Evolutionary conservation across 2,113 vertebrate genomes (phyloP).

Genomic region (Laterallus jamaicensis): DNA sequence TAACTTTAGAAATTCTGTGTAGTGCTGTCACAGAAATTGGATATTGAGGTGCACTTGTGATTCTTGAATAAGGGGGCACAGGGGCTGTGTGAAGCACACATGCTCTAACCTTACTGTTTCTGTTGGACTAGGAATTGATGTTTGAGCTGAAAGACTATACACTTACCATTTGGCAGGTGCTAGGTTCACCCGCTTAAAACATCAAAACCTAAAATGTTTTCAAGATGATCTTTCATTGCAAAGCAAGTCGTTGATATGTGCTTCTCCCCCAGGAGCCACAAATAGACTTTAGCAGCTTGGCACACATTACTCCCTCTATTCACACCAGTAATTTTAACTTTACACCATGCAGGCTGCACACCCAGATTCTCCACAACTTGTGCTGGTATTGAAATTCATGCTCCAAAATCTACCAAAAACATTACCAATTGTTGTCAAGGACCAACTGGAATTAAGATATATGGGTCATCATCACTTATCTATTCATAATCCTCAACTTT

Average conservation of each 20-base stretch:
- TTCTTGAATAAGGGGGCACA: neutral
- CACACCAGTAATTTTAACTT: neutral
- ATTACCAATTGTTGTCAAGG: neutral
- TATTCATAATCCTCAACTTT: neutral
- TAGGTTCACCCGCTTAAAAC: neutral
- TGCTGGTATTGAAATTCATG: neutral
- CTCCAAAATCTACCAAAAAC: neutral
- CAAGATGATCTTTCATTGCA: too few relatives aligned
- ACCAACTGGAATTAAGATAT: neutral
- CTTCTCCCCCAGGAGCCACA: neutral
- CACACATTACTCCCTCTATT: neutral
- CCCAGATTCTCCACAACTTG: neutral
- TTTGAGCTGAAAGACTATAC: neutral
- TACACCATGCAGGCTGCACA: rapidly evolving
- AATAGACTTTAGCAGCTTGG: neutral
- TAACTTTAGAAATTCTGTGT: too few relatives aligned
- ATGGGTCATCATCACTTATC: neutral
- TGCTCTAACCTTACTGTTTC: neutral
- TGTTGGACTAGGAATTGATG: neutral
- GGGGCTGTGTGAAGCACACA: neutral
- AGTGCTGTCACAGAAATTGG: rapidly evolving
- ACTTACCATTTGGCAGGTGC: rapidly evolving
- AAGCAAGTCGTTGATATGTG: neutral
- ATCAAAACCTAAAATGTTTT: neutral
- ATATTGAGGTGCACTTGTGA: neutral